phyloP scores from a whole-genome alignment of 2,113 vertebrate genomes.

The Lamprotornis superbus region DNA sequence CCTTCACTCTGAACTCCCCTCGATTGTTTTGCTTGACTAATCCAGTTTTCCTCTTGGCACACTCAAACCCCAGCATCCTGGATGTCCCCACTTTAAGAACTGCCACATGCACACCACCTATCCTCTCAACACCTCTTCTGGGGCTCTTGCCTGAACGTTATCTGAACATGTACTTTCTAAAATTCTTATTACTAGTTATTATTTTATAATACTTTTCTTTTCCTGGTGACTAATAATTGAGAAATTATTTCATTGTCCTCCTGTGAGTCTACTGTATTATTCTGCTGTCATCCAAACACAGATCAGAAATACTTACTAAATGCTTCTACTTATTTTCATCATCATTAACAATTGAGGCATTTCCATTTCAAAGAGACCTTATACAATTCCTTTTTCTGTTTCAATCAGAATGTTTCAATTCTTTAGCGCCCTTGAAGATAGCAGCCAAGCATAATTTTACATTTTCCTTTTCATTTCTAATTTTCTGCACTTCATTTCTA shows the following conservation, averaged over 20 bases:
- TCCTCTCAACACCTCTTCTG: neutral
- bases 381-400: constrained; percentile 6
- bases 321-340: constrained; percentile 35
- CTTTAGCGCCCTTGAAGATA: neutral
- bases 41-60: neutral
- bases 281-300: constrained; percentile 35
- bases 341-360: constrained; percentile 39
- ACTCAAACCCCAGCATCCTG: neutral
- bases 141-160: neutral
- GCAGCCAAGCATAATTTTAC: constrained; percentile 24
- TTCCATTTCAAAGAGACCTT: constrained; percentile 58
- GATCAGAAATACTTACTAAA: constrained; percentile 45
- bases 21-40: neutral
- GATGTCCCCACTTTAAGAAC: neutral
- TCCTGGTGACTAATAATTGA: constrained; percentile 3
- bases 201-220: neutral
- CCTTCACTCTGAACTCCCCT: neutral
- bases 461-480: constrained; percentile 34
- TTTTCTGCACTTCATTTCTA: constrained; percentile 21
- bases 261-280: constrained; percentile 33
- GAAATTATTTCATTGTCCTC: constrained; percentile 41
- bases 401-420: constrained; percentile 13
- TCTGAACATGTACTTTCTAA: neutral
- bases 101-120: neutral
- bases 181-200: neutral